Conservation (phyloP, 2,888 invertebrate genomes). For the Hirtodrosophila histrioides region DNA sequence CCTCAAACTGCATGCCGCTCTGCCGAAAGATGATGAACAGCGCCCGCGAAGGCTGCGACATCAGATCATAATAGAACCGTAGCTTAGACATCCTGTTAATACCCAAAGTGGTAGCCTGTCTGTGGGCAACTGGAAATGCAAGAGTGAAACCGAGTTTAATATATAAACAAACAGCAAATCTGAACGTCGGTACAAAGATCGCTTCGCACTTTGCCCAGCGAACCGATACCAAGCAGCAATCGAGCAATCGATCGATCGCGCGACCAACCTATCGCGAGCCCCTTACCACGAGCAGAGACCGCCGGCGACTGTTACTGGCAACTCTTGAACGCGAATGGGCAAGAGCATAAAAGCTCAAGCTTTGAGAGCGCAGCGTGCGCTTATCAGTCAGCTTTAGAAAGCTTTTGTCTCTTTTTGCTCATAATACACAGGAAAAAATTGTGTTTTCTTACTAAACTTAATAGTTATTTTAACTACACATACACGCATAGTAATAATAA, state of each 20-base stretch:
- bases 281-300: constrained; percentile 30
- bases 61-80: constrained; percentile 88
- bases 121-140: constrained; percentile 30
- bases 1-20: constrained; percentile 87
- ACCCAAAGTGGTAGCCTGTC: constrained; percentile 29
- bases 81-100: constrained; percentile 82
- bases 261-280: not conserved
- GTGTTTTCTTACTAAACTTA: too few relatives aligned
- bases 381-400: constrained; percentile 12
- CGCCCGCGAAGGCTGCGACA: constrained; percentile 91
- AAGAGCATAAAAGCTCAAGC: constrained; percentile 28
- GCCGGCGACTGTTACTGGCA: constrained; percentile 32
- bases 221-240: constrained; percentile 6
- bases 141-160: not conserved
- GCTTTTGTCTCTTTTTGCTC: too few relatives aligned
- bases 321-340: not conserved
- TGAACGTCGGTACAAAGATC: constrained; percentile 47
- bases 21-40: constrained; percentile 89
- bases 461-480: too few relatives aligned
- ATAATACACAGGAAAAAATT: too few relatives aligned
- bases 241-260: constrained; percentile 9
- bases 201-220: constrained; percentile 7
- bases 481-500: too few relatives aligned
- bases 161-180: constrained; percentile 14
- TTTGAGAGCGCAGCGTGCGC: not conserved